Percentiles rank a stretch among this genome's conserved stretches.
These are phyloP conservation scores for Heliothis virescens DNA, from an alignment of 1,140 invertebrate species.

Conservation along the genomic window DNA sequence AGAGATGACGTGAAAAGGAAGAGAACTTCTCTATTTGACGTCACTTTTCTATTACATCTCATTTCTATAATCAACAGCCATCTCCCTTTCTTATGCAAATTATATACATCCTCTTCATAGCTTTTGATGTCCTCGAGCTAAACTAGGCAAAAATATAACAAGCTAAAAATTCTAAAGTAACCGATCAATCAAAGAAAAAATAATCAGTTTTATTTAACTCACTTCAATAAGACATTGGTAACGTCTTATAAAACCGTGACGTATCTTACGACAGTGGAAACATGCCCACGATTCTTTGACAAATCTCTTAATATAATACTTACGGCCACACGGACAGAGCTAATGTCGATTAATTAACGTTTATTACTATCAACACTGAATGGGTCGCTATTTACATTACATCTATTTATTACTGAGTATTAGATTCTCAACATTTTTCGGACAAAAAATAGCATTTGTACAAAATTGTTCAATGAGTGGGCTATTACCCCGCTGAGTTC, in stretches of 20 bases:
- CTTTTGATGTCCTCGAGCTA: too few species aligned
- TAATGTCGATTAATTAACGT: constrained; percentile 74
- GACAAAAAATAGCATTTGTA: background rate
- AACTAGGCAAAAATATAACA: too few species aligned
- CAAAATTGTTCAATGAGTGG: constrained; percentile 39
- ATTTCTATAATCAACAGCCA: too few species aligned
- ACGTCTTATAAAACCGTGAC: background rate
- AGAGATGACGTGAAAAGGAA: too few species aligned
- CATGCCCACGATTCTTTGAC: constrained; percentile 64
- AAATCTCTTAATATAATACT: constrained; percentile 75
- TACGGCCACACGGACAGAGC: constrained; percentile 70
- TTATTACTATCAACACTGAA: constrained; percentile 68
- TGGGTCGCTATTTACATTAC: constrained; percentile 56
- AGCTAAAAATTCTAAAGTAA: too few species aligned
- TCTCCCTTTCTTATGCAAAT: too few species aligned
- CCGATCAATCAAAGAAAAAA: too few species aligned
- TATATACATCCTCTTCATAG: too few species aligned
- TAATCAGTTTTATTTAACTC: too few species aligned
- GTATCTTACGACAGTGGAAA: constrained; percentile 7
- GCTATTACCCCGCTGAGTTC: constrained; percentile 46
- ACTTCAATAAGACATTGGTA: background rate
- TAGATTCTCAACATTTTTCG: constrained; percentile 14
- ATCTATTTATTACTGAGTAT: constrained; percentile 16
- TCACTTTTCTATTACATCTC: too few species aligned
- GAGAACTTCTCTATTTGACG: too few species aligned